Evolutionary conservation across 2,797 vertebrate genomes (phyloP).

Genomic region (Spinus pinus): DNA sequence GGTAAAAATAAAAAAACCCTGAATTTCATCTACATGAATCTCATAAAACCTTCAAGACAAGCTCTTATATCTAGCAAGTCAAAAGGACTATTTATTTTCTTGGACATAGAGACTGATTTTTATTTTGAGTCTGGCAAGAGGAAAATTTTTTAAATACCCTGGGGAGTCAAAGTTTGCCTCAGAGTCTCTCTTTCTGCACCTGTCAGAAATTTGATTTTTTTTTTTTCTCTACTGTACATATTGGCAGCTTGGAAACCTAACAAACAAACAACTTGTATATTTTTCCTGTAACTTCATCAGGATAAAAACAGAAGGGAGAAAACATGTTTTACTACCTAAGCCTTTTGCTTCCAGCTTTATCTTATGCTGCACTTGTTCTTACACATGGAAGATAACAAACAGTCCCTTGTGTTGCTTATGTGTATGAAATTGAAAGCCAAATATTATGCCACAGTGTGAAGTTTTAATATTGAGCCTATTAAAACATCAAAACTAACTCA

Average conservation of each 20-base stretch:
- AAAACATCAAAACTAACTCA: constrained; percentile 47
- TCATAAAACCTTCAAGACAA: not conserved
- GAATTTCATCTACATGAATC: not conserved
- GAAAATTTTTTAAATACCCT: constrained; percentile 13
- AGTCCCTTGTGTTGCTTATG: not conserved
- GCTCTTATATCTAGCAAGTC: constrained; percentile 13
- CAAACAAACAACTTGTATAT: constrained; percentile 56
- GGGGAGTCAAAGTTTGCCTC: constrained; percentile 34
- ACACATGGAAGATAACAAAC: constrained; percentile 10
- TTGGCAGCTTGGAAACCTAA: constrained; percentile 47
- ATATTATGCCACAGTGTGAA: constrained; percentile 50
- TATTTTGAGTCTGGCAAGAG: constrained; percentile 49
- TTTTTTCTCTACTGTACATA: constrained; percentile 42
- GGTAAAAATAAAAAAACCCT: not conserved
- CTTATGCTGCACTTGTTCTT: constrained; percentile 32
- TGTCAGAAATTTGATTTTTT: constrained; percentile 54
- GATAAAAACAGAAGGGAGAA: constrained; percentile 32
- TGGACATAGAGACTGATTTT: constrained; percentile 46
- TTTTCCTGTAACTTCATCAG: constrained; percentile 25
- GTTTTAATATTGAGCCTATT: constrained; percentile 22
- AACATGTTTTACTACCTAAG: constrained; percentile 32
- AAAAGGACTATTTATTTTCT: constrained; percentile 44
- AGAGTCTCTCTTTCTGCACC: constrained; percentile 44
- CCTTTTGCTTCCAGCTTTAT: constrained; percentile 32
- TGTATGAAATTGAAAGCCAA: constrained; percentile 32